These are phyloP conservation scores for Ectropis crepuscularia DNA, from an alignment of 2,888 invertebrate species.

Conservation along the genomic window DNA sequence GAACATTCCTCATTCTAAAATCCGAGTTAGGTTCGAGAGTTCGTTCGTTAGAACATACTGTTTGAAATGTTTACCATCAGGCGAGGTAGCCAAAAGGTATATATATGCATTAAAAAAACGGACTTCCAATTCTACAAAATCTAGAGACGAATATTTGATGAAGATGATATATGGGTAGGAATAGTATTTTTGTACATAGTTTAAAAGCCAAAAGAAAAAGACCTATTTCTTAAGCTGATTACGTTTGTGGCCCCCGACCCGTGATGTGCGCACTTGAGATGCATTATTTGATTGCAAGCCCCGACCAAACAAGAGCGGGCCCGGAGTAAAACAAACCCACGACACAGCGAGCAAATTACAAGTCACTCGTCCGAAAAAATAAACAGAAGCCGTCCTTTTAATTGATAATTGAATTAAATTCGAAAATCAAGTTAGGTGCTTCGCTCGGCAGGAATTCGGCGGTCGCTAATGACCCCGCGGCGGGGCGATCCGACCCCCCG, in stretches of 20 bases:
- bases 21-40: too few relatives aligned
- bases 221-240: not conserved
- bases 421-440: conserved; percentile 72
- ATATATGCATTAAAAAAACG: too few relatives aligned
- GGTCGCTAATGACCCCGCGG: conserved; percentile 67
- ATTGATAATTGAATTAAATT: conserved; percentile 82
- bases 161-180: too few relatives aligned
- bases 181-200: too few relatives aligned
- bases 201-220: too few relatives aligned
- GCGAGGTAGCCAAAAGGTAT: too few relatives aligned
- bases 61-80: too few relatives aligned
- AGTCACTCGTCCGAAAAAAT: conserved; percentile 67
- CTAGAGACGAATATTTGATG: too few relatives aligned
- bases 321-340: conserved; percentile 58
- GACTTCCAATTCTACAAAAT: too few relatives aligned
- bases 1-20: too few relatives aligned
- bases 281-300: conserved; percentile 39
- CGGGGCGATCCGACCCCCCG: conserved; percentile 32
- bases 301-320: conserved; percentile 47
- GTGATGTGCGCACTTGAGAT: conserved; percentile 33
- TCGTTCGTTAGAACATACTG: too few relatives aligned
- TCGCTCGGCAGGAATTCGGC: conserved; percentile 56
- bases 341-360: conserved; percentile 63
- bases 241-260: conserved; percentile 8
- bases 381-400: conserved; percentile 72